Base-by-base conservation (phyloP, 2,888 invertebrate species). In the Himalopsyche kuldschensis region DNA sequence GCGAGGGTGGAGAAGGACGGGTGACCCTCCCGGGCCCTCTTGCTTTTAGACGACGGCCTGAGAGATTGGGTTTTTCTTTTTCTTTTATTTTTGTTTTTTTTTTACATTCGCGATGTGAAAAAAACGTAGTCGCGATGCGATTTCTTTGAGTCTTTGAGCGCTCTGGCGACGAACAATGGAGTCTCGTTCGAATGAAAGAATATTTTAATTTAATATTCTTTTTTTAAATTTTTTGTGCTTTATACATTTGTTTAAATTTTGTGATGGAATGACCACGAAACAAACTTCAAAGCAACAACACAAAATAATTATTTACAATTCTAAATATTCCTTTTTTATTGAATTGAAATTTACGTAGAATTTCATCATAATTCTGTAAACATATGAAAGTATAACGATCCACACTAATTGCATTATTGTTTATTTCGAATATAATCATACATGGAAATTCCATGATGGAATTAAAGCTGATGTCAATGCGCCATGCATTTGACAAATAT, bases 1-100 rank as follows among this genome's bases (percentile, higher is more conserved):
- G 87, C 86, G 84, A 81, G 83, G 81, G 76, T 82, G 86, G 83
- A 82, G 85, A 85, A 86, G 84, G 85, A 85, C 82, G 84, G 85
- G 87, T 85, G 84, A 55, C 55, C 55, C 55, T 55, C 55, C 20
- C 55, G 10, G 41, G 55, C 55, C 55, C 55, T 55, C 55, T 24
- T 24, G 55, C 55, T 55, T 55, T 55, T 24, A 55, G 55, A 55
- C 55, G 55, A n/a, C 55, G 55, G 55, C 55, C 55, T 55, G 55
- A 55, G 55, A 55, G 55, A 55, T 55, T 55, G 55, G 55, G 55
- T 55, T 55, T 55, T 24, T 55, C 24, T 55, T 55, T 55, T 55
- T 20, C 24, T 55, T 55, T 55, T 55, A n/a, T n/a, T 48, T 48
- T 48, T 48, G 20, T 55, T 55, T 55, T 55, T 55, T 55, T 55